Percentiles rank a stretch among this genome's conserved stretches.
Evolutionary conservation across 2,888 invertebrate species (phyloP).

Genomic region (Formica aserva): DNA sequence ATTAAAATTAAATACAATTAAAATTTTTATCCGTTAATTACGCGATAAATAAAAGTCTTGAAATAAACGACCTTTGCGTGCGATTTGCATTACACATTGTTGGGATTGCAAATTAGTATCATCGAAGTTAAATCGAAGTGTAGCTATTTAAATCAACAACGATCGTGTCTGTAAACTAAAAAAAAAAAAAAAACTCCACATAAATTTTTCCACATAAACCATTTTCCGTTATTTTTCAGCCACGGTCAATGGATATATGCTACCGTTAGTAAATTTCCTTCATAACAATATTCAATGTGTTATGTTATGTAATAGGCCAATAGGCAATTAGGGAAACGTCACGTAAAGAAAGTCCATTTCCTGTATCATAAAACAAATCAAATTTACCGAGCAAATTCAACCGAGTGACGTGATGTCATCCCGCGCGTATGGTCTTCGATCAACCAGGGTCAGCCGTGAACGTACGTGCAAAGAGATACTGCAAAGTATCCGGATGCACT

Average conservation of each 20-base stretch:
- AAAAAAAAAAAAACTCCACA: background rate
- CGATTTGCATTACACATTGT: conserved; percentile 3
- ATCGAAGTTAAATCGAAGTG: conserved; percentile 9
- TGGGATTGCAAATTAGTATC: conserved; percentile 16
- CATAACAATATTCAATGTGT: background rate
- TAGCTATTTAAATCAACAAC: background rate
- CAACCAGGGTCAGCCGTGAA: conserved; percentile 52
- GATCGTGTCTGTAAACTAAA: background rate
- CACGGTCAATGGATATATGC: background rate
- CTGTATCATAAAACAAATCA: conserved; percentile 23
- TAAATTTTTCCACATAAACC: background rate
- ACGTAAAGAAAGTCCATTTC: conserved; percentile 7
- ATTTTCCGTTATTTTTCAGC: conserved; percentile 6
- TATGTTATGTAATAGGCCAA: background rate
- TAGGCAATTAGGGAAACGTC: conserved; percentile 4
- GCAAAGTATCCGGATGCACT: conserved; percentile 51
- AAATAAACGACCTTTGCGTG: conserved; percentile 6
- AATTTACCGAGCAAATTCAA: conserved; percentile 53
- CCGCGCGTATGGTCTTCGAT: conserved; percentile 52
- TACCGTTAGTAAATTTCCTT: background rate
- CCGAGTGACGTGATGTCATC: conserved; percentile 32
- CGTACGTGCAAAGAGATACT: conserved; percentile 4
- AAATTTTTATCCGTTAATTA: background rate
- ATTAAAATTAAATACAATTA: background rate
- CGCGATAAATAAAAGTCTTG: background rate